phyloP scores from a whole-genome alignment of 2,797 vertebrate species.

The Halcyon chelicuti region DNA sequence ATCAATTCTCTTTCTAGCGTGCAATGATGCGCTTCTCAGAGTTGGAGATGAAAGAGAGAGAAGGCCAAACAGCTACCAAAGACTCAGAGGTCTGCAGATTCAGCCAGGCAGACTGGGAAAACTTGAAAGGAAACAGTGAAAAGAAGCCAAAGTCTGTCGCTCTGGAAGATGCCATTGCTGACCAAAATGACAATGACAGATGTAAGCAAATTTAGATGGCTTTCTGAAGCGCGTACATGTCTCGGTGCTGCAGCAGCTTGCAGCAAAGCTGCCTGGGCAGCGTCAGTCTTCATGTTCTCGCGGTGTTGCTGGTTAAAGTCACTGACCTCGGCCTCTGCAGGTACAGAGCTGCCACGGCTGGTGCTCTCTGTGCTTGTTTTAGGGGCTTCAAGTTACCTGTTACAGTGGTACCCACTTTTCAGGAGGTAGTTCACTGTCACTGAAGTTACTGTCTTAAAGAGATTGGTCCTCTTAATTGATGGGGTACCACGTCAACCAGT shows the following conservation, averaged over 20 bases:
- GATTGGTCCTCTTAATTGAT: neutral
- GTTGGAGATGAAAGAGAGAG: conserved; percentile 99
- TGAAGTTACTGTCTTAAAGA: neutral
- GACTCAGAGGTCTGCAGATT: conserved; percentile 87
- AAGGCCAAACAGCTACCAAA: conserved; percentile 88
- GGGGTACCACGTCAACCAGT: neutral
- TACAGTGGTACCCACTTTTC: neutral
- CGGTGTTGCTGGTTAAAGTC: neutral
- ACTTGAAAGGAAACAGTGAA: conserved; percentile 82
- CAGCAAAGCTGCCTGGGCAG: neutral
- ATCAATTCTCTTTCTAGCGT: conserved; percentile 91
- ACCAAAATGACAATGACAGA: conserved; percentile 82
- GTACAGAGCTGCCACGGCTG: neutral
- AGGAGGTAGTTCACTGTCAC: neutral
- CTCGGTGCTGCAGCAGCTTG: neutral
- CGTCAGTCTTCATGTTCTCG: neutral
- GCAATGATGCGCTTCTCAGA: conserved; percentile 99
- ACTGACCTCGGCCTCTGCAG: neutral
- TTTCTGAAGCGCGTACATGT: conserved; percentile 35
- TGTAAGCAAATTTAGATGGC: conserved; percentile 74
- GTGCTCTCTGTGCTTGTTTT: neutral
- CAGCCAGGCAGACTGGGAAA: conserved; percentile 83
- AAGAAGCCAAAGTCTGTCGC: conserved; percentile 82
- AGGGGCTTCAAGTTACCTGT: neutral
- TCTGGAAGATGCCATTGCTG: conserved; percentile 80